Evolutionary conservation across 2,113 vertebrate species (phyloP), one percentile per base, ranked within the genome.

Genomic region (Zosterops lateralis): DNA sequence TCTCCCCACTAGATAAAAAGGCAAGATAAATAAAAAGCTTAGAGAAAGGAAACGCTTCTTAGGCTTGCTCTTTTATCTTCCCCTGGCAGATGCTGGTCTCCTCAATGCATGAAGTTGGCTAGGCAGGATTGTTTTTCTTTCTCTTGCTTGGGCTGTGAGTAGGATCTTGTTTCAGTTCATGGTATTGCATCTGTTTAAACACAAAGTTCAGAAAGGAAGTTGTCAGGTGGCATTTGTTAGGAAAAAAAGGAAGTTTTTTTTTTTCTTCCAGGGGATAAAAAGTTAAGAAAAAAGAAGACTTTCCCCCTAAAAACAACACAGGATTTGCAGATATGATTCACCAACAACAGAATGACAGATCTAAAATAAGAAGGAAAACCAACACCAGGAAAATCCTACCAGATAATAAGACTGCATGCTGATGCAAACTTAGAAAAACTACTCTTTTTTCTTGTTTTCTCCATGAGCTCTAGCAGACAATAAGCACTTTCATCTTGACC

Each of bases 151-250:
- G 99, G 97, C 99, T 99, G 94, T 98, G 99, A 96, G 98, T 98
- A 97, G 98, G 98, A 97, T 99, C 99, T 97, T 97, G 98, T 99
- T 99, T 99, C 98, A 99, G 98, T 97, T 99, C 99, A 96, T 98
- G 98, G 97, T 99, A 99, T 87, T 99, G 99, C 99, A 99, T 98
- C 99, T 99, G 99, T 99, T 99, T 98, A 99, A 99, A 99, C 98
- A 99, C 95, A 98, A 94, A n/a, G 54, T 97, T 97, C 95, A 97
- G 95, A 95, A 81, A 96, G 85, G 96, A 93, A 97, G 68, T 48
- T 76, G 97, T 99, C 98, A 98, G 97, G 96, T 98, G 98, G 93
- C 5, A 26, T 51, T 90, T 74, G 67, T 32, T 76, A 83, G 67
- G 74, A 95, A 97, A 92, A 53, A 95, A 96, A 92, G 73, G 92